phyloP scores from a whole-genome alignment of 1,140 invertebrate species.

The Ladona fulva region DNA sequence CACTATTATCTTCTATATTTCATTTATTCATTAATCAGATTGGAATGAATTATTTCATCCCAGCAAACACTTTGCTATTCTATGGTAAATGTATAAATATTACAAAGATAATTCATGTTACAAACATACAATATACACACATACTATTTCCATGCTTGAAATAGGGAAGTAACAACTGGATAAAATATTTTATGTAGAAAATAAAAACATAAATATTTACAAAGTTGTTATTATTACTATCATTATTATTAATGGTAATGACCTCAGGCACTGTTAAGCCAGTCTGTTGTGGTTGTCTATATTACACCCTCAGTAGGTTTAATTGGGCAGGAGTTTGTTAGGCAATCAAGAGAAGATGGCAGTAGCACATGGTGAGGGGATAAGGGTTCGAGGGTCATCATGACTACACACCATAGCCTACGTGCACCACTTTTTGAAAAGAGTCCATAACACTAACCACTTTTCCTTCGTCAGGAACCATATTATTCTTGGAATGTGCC shows the following conservation, averaged over 20 bases:
- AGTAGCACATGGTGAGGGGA: not conserved
- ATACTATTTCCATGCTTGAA: slow-evolving; percentile 9
- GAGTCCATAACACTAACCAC: not conserved
- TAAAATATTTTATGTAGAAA: slow-evolving; percentile 13
- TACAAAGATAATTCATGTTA: slow-evolving; percentile 16
- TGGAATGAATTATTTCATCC: not conserved
- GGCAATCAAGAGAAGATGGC: not conserved
- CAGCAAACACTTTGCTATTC: slow-evolving; percentile 6
- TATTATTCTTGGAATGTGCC: not conserved
- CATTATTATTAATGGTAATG: not conserved
- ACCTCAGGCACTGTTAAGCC: not conserved
- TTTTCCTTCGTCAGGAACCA: not conserved
- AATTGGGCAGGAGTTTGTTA: not conserved
- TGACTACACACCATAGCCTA: not conserved
- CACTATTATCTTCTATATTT: not conserved
- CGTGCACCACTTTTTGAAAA: not conserved
- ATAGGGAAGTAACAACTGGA: slow-evolving; percentile 9
- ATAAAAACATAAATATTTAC: slow-evolving; percentile 10
- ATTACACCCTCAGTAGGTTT: not conserved
- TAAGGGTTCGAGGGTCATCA: not conserved
- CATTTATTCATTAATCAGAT: slow-evolving; percentile 12
- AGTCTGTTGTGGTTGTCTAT: not conserved
- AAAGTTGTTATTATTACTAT: not conserved
- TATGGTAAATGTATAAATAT: slow-evolving; percentile 13
- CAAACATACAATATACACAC: slow-evolving; percentile 16